phyloP scores from a whole-genome alignment of 2,113 vertebrate genomes.

The Hiodon tergisus region DNA sequence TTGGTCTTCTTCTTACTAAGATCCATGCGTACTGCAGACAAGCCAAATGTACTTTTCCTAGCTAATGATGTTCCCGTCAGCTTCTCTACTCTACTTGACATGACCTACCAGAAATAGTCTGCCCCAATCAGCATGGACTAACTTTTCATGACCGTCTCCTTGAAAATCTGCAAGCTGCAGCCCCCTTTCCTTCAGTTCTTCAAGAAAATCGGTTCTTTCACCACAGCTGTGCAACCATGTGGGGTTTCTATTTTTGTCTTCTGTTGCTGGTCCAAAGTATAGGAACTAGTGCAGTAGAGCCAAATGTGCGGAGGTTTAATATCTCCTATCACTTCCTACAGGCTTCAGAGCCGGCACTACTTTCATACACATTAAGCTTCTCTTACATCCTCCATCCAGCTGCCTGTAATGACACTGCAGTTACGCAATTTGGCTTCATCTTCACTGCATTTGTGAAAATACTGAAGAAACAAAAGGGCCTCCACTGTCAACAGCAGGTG shows the following conservation, averaged over 20 bases:
- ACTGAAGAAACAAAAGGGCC: not conserved
- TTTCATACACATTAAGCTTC: constrained; percentile 11
- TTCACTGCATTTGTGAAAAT: not conserved
- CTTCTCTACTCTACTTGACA: constrained; percentile 15
- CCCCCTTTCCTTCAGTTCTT: not conserved
- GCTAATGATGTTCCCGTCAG: constrained; percentile 11
- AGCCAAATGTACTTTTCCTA: constrained; percentile 15
- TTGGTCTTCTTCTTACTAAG: constrained; percentile 6
- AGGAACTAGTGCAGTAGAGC: not conserved
- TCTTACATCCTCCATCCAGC: constrained; percentile 4
- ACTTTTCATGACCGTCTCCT: not conserved
- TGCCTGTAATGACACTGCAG: not conserved
- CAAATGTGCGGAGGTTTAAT: constrained; percentile 17
- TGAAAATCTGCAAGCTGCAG: not conserved
- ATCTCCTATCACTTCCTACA: constrained; percentile 12
- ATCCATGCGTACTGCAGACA: constrained; percentile 21
- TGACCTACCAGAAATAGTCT: constrained; percentile 20
- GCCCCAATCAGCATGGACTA: not conserved
- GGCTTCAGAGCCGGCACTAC: not conserved
- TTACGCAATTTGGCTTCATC: not conserved
- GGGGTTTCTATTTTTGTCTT: constrained; percentile 5
- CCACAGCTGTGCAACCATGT: constrained; percentile 15
- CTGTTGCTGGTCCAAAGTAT: not conserved
- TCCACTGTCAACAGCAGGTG: not conserved
- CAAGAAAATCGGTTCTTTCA: constrained; percentile 5